Evolutionary conservation across 53 echinoderm and acorn worm genomes (phyloP), one percentile per base, ranked within the genome.

Genomic region (Apostichopus leukothele): DNA sequence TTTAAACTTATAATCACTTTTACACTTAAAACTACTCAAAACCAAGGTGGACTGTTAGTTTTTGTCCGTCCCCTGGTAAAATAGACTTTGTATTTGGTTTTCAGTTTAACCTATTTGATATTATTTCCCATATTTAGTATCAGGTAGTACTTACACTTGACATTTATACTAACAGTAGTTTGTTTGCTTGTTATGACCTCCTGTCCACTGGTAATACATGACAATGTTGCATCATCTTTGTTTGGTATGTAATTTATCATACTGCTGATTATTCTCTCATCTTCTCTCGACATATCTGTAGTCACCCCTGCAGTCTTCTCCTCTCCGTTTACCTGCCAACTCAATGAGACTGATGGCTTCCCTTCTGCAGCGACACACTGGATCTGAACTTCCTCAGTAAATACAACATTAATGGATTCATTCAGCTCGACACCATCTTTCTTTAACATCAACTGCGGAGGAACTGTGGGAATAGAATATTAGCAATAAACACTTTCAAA

Each of bases 181-280:
- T 12, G 9, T 63, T 66, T 22, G 3, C 67, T 66, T 39, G 85
- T 52, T 50, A 85, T 50, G 11, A 16, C 67, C 85, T 85, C 22
- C 85, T 85, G 85, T 67, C 85, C 85, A 67, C 85, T 67, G 27
- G 85, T 60, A 16, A 85, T 22, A 67, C 85, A 85, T 6, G 85
- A 6, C 0, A 85, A 13, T 1, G 1, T 85, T 50, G 10, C 67
- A 85, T 85, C 85, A 7, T 50, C 85, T 39, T 9, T 6, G n/a
- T 25, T 85, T 27, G 85, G 85, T 85, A 27, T 25, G 50, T 85
- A 85, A 27, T 63, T 10, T 11, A 85, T 25, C 9, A 27, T 39
- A 68, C 85, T 85, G 23, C 16, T 67, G 3, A 85, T 39, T 12
- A 6, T 85, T 66, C 67, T 85, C 10, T 85, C 14, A 9, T 60